These are phyloP conservation scores for Eutrigla gurnardus DNA, from an alignment of 2,797 vertebrate genomes.

Conservation along the genomic window DNA sequence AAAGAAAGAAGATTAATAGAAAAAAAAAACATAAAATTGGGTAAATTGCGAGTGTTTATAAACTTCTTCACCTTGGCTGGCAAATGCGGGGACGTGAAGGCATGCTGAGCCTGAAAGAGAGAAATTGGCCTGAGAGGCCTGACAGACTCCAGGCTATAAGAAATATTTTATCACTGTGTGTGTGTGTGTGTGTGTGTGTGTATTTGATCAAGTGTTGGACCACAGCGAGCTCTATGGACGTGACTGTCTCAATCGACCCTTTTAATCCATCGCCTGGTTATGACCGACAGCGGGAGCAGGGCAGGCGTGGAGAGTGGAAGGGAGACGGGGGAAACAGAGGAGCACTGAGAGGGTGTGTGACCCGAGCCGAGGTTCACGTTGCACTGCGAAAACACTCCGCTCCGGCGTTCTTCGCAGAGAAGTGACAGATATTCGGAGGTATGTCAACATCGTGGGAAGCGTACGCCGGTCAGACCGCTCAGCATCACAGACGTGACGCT, in stretches of 20 bases:
- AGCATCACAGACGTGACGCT: constrained; percentile 48
- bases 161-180: constrained; percentile 60
- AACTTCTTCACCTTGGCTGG: constrained; percentile 54
- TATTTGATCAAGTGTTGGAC: constrained; percentile 48
- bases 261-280: constrained; percentile 60
- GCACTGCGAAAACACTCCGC: constrained; percentile 69
- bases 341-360: constrained; percentile 61
- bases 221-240: constrained; percentile 45
- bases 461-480: constrained; percentile 42
- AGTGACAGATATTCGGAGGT: constrained; percentile 72
- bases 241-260: constrained; percentile 66
- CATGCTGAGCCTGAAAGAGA: constrained; percentile 58
- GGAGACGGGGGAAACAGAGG: constrained; percentile 51
- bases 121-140: constrained; percentile 47
- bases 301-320: constrained; percentile 21
- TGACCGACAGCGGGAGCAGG: constrained; percentile 63
- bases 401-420: constrained; percentile 54
- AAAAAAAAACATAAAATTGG: constrained; percentile 6
- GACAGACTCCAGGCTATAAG: constrained; percentile 70
- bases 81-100: constrained; percentile 73
- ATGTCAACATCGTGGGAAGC: constrained; percentile 70
- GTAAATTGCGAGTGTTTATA: constrained; percentile 41
- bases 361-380: constrained; percentile 65
- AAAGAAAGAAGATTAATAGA: neutral
- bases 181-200: constrained; percentile 22